Base-by-base conservation (phyloP, 2,113 vertebrate species). In the Bothrops jararaca region DNA sequence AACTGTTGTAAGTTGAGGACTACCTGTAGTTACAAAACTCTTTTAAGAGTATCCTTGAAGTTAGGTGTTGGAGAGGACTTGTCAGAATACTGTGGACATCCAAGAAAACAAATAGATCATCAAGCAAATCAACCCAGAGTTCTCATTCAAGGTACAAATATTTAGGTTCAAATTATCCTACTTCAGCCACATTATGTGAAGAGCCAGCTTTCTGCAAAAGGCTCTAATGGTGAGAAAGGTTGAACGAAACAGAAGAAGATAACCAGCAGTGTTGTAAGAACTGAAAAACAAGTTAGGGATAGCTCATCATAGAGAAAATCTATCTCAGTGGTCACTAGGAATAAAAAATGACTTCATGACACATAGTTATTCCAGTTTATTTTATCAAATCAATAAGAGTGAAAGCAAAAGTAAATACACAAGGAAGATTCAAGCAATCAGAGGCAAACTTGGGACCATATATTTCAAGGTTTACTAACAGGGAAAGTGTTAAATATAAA, bases 311-410 rank as follows among this genome's bases (percentile, higher is more conserved):
- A 64, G 18, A 56, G 54, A 56, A 56, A 22, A 64, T 64, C 26
- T n/a, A 34, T 74, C 69, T 39, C 34, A 39, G 34, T 39, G 69
- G n/a, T 39, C 15, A 8, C 2, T 39, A 39, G 69, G 69, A 80
- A 80, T 80, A 15, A 22, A 39, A 80, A 80, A 80, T 22, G 15
- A 80, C 18, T 80, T 39, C 34, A 39, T 39, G 69, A 6, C 34
- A 39, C 69, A 80, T 8, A 39, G 22, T 80, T 18, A 80, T 22
- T 39, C 69, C 69, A 80, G 69, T 39, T 98, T 98, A 97, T 98
- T 97, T 96, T 96, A 96, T 96, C 23, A 94, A 94, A 74, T 94
- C 94, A 95, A 94, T 97, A 97, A 97, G 97, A 98, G 97, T 97
- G 96, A 97, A 95, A 94, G 86, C 86, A 96, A 91, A 92, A 93